phyloP scores from a whole-genome alignment of 2,888 invertebrate genomes.

The Mythimna vitellina region DNA sequence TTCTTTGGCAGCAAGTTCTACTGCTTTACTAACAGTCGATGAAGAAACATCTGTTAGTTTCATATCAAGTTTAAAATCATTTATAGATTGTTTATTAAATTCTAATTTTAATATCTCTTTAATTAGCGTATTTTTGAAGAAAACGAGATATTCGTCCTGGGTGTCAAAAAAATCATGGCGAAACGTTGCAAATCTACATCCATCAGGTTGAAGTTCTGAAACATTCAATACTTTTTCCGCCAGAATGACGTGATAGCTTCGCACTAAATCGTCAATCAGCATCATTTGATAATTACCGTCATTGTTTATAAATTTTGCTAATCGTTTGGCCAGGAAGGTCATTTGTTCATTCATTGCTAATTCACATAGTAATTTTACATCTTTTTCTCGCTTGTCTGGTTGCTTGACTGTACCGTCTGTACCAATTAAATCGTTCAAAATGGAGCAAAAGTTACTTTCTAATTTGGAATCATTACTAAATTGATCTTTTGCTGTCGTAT shows the following conservation, averaged over 20 bases:
- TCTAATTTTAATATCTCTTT: constrained; percentile 17
- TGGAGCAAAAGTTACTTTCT: neutral
- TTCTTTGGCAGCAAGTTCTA: constrained; percentile 16
- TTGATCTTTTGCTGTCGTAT: constrained; percentile 46
- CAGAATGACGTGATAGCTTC: constrained; percentile 48
- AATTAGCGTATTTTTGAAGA: constrained; percentile 35
- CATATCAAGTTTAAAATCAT: constrained; percentile 8
- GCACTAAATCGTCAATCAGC: constrained; percentile 28
- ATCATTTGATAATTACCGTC: constrained; percentile 14
- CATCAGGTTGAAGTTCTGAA: constrained; percentile 24
- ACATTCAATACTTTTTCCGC: constrained; percentile 37
- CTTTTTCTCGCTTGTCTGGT: neutral
- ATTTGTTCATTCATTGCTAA: constrained; percentile 33
- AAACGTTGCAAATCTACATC: constrained; percentile 31
- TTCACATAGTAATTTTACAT: constrained; percentile 27
- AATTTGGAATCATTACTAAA: neutral
- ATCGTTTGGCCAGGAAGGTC: constrained; percentile 22
- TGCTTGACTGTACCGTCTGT: constrained; percentile 29
- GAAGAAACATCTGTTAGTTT: constrained; percentile 16
- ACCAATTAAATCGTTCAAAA: constrained; percentile 36
- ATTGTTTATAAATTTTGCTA: constrained; percentile 5
- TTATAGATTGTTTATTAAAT: constrained; percentile 4
- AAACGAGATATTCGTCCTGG: constrained; percentile 23
- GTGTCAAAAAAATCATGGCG: constrained; percentile 37
- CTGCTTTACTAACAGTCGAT: constrained; percentile 23